Percentiles rank a stretch among this genome's conserved stretches.
Conservation (phyloP, 2,888 invertebrate genomes). For the Auanema sp. region DNA sequence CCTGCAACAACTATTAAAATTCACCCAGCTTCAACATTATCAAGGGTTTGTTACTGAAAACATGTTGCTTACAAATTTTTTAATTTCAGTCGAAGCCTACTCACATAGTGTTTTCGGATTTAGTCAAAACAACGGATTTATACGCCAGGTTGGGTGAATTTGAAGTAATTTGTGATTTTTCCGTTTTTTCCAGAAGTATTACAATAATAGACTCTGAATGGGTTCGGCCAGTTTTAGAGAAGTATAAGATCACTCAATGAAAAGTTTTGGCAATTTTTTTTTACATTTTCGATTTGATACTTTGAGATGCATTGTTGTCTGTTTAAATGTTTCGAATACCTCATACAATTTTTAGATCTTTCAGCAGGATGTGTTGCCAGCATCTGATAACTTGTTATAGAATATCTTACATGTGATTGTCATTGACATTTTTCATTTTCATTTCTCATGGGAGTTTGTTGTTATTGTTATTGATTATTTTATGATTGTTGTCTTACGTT, state of each 20-base stretch:
- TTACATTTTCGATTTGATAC: too few relatives aligned
- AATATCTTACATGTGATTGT: too few relatives aligned
- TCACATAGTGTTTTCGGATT: constrained; percentile 55
- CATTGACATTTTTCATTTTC: too few relatives aligned
- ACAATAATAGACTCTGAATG: constrained; percentile 47
- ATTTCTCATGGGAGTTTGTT: too few relatives aligned
- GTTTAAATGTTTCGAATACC: too few relatives aligned
- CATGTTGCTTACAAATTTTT: constrained; percentile 1
- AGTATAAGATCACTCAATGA: constrained; percentile 20
- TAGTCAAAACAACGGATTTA: constrained; percentile 53
- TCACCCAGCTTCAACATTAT: constrained; percentile 52
- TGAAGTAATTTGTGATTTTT: constrained; percentile 1
- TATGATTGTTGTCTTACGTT: too few relatives aligned
- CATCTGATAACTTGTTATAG: too few relatives aligned
- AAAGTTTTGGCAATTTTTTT: too few relatives aligned
- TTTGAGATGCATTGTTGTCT: too few relatives aligned
- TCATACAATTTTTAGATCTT: too few relatives aligned
- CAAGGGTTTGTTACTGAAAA: constrained; percentile 21
- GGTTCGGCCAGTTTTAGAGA: constrained; percentile 30
- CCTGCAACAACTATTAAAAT: constrained; percentile 49
- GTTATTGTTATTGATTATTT: too few relatives aligned
- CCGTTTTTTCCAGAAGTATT: constrained; percentile 30
- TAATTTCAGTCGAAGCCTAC: constrained; percentile 33
- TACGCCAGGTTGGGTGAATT: constrained; percentile 47
- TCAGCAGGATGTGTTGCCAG: too few relatives aligned